phyloP scores from a whole-genome alignment of 2,113 vertebrate genomes.

The Xenotilapia longispinis region DNA sequence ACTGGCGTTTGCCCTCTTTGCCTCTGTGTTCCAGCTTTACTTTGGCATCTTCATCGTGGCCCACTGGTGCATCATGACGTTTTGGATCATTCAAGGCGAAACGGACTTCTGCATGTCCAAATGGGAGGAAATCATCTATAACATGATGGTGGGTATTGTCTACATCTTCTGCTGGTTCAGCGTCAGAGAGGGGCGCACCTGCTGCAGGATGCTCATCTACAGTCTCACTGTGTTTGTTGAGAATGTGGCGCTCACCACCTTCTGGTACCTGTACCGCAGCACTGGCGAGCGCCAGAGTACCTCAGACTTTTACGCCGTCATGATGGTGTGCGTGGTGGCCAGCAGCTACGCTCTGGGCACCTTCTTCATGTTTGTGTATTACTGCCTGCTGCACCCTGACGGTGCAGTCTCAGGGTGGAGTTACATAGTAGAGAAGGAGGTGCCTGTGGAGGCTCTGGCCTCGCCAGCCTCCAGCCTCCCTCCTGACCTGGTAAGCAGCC shows the following conservation, averaged over 20 bases:
- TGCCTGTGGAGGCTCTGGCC: constrained; percentile 53
- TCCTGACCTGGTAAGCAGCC: constrained; percentile 81
- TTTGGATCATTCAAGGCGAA: constrained; percentile 98
- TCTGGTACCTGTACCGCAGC: constrained; percentile 86
- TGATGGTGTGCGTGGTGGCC: constrained; percentile 87
- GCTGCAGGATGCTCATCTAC: constrained; percentile 89
- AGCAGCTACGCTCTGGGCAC: constrained; percentile 94
- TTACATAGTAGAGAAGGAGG: constrained; percentile 68
- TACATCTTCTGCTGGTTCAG: constrained; percentile 99
- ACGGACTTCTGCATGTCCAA: constrained; percentile 99
- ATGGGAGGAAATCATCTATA: constrained; percentile 99
- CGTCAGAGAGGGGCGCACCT: constrained; percentile 91
- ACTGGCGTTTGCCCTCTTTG: constrained; percentile 92
- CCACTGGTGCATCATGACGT: constrained; percentile 99
- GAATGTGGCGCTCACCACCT: constrained; percentile 85
- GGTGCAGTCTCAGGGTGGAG: constrained; percentile 82
- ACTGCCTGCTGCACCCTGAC: constrained; percentile 93
- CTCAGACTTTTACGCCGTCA: constrained; percentile 84
- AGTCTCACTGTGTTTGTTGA: constrained; percentile 83
- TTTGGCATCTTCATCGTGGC: constrained; percentile 96
- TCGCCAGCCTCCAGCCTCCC: constrained; percentile 61
- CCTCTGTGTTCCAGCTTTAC: constrained; percentile 95
- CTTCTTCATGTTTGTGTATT: constrained; percentile 99
- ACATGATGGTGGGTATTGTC: constrained; percentile 98
- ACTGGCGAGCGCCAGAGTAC: constrained; percentile 18